These are phyloP conservation scores for Automeris io DNA, from an alignment of 2,888 invertebrate species.

Conservation along the genomic window DNA sequence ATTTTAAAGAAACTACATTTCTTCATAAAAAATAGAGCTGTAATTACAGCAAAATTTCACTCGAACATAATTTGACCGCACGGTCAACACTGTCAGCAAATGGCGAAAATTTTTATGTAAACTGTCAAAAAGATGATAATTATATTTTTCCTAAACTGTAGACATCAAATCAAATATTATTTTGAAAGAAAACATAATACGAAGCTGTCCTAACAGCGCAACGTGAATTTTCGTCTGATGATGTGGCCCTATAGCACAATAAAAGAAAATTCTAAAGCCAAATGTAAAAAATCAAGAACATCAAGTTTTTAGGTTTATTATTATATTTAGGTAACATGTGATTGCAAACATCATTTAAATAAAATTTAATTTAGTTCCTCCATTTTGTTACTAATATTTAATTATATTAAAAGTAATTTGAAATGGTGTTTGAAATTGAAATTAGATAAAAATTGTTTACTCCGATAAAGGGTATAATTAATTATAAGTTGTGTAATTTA, in stretches of 20 bases:
- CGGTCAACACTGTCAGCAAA: too few relatives aligned
- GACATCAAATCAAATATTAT: too few relatives aligned
- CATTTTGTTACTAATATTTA: constrained; percentile 71
- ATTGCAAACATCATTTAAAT: constrained; percentile 41
- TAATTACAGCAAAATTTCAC: too few relatives aligned
- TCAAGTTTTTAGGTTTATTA: constrained; percentile 55
- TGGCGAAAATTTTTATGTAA: too few relatives aligned
- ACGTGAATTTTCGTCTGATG: too few relatives aligned
- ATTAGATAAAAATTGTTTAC: constrained; percentile 67
- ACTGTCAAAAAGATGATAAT: too few relatives aligned
- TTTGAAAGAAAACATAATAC: too few relatives aligned
- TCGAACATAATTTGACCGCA: too few relatives aligned
- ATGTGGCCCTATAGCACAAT: constrained; percentile 1
- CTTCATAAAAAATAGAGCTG: background rate
- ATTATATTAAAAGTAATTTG: constrained; percentile 48
- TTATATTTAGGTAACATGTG: constrained; percentile 58
- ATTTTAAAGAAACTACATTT: background rate
- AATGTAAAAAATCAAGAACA: constrained; percentile 64
- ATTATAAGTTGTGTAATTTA: constrained; percentile 69
- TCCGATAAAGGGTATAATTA: constrained; percentile 66
- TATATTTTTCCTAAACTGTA: too few relatives aligned
- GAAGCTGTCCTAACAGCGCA: too few relatives aligned
- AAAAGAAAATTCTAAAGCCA: constrained; percentile 51
- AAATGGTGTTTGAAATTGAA: constrained; percentile 61
- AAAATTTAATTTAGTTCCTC: constrained; percentile 71